Evolutionary conservation across 2,888 invertebrate species (phyloP).

Genomic region (Morpho deidamia): DNA sequence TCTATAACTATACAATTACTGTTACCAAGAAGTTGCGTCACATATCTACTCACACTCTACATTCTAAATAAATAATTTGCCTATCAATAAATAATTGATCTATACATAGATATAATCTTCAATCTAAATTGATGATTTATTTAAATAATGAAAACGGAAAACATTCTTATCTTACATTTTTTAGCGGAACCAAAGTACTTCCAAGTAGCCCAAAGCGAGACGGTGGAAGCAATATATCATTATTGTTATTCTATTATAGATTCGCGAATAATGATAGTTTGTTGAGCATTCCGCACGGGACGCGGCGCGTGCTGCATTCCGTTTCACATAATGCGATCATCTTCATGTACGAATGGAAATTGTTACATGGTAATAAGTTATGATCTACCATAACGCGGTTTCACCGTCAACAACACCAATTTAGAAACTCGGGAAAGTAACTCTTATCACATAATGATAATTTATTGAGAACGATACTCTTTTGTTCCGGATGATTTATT

Average conservation of each 20-base stretch:
- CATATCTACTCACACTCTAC: too few relatives aligned
- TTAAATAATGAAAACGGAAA: neutral
- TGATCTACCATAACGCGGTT: conserved; percentile 13
- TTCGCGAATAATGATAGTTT: conserved; percentile 21
- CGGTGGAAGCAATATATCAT: conserved; percentile 4
- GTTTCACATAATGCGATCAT: conserved; percentile 60
- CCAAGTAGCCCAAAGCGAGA: conserved; percentile 1
- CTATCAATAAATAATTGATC: too few relatives aligned
- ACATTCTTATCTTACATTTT: too few relatives aligned
- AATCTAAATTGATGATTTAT: too few relatives aligned
- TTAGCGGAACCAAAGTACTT: neutral
- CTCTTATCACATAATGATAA: too few relatives aligned
- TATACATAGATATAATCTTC: too few relatives aligned
- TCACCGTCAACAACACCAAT: conserved; percentile 8
- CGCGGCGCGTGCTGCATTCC: conserved; percentile 65
- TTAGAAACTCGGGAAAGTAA: neutral
- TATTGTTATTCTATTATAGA: conserved; percentile 19
- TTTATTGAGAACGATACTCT: too few relatives aligned
- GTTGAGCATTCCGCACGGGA: conserved; percentile 52
- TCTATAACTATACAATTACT: too few relatives aligned
- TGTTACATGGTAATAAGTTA: conserved; percentile 15
- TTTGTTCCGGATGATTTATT: too few relatives aligned
- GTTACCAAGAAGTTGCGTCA: too few relatives aligned
- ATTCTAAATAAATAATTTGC: too few relatives aligned
- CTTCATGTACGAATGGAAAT: conserved; percentile 41